Base-by-base conservation (phyloP, 2,113 vertebrate species). In the Hippocampus comes region DNA sequence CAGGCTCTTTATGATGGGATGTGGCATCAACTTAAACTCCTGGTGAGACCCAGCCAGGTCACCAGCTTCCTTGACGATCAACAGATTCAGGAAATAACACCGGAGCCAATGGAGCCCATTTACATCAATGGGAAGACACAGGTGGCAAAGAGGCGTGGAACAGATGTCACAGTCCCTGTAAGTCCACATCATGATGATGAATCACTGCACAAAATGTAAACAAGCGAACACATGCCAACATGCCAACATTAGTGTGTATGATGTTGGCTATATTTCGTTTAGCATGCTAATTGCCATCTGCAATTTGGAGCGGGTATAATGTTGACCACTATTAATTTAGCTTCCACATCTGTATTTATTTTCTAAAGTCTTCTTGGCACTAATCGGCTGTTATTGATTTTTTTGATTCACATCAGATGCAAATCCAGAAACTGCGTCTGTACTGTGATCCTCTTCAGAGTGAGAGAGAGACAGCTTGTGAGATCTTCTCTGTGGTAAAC, bases 391-490 rank as follows among this genome's bases (percentile, higher is more conserved):
- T 53, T 48, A 15, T 63, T 34, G 6, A 0, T 12, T 20, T 20
- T 48, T 14, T 71, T 23, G 30, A 0, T 51, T 51, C 14, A 18
- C 5, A 2, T 76, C 20, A 94, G 93, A 78, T 92, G 61, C 91
- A 92, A 66, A 77, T 94, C 48, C 93, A 94, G 88, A 94, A 94
- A 76, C 78, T 94, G 72, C 90, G 93, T 71, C 80, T 94, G 63
- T 94, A 94, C 78, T 94, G 93, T 74, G 93, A 94, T 79, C 93
- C 93, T 18, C 83, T 90, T 41, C 93, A 94, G 82, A 94, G 91
- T 56, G 91, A 94, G 69, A 87, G 91, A 68, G 93, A 94, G 82
- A 94, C 93, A 0, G 93, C 93, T 3, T 94, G 93, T 88, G 93
- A 94, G 83, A 94, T 94, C 75, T 93, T 87, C 83, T 91, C 90